These are phyloP conservation scores for Coracias cyanogaster DNA, from an alignment of 2,797 vertebrate genomes.

Conservation along the genomic window DNA sequence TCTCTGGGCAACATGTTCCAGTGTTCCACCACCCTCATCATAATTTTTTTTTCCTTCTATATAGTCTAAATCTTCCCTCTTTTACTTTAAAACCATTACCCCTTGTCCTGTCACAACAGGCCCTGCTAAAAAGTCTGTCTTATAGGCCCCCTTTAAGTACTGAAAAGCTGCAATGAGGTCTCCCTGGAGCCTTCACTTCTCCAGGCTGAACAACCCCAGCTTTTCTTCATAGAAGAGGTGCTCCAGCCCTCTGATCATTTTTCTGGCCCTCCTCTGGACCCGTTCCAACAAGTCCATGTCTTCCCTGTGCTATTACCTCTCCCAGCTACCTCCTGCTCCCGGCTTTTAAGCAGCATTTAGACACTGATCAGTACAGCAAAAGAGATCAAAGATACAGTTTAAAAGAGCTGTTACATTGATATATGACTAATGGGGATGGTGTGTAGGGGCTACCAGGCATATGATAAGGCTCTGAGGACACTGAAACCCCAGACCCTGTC, in stretches of 20 bases:
- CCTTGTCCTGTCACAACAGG: neutral
- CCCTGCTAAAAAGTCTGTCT: neutral
- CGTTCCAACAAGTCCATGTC: neutral
- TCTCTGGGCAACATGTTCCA: neutral
- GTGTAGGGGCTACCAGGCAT: neutral
- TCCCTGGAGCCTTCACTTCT: neutral
- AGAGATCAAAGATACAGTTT: neutral
- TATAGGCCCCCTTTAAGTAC: neutral
- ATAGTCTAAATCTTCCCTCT: neutral
- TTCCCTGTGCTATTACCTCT: neutral
- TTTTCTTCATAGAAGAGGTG: neutral
- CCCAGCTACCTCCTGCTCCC: neutral
- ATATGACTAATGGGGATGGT: accelerated
- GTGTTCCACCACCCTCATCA: neutral
- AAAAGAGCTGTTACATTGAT: neutral
- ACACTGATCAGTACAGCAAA: neutral
- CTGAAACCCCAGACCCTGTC: neutral
- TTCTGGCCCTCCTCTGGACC: neutral
- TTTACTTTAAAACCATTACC: neutral
- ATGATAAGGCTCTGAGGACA: neutral
- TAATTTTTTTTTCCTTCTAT: neutral
- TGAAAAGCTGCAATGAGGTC: neutral
- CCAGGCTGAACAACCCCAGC: neutral
- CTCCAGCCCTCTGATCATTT: no score
- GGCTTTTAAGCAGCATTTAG: neutral